Base-by-base conservation (phyloP, 2,797 vertebrate species). In the Acomys russatus region DNA sequence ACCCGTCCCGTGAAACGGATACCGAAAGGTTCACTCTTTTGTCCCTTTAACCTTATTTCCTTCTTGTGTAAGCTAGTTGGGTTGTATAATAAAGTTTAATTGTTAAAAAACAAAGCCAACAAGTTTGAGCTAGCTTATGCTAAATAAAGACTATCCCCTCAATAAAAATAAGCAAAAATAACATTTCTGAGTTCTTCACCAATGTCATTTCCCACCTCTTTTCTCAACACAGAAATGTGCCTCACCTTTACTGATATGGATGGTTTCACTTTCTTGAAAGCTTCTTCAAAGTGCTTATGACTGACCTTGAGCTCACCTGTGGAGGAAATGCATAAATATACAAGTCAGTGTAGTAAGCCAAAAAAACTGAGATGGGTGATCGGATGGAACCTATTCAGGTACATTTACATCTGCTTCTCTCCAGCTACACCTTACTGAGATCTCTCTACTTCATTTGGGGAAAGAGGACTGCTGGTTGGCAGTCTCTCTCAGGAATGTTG, bases 161-260 rank as follows among this genome's bases (percentile, higher is more conserved):
- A 70, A 71, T 54, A 70, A 87, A 70, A 86, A 25, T 54, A 87
- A 71, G 28, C 30, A 68, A 49, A 54, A 38, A 88, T 7, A 44
- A 28, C 90, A 73, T 51, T 77, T 28, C 38, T 6, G 22, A 82
- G 8, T 68, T 85, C 30, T 30, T 44, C 38, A 76, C 25, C 49
- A 30, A 18, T 51, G 20, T 49, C 15, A 74, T 68, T 38, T 96
- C 73, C 70, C 51, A 17, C 18, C 23, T 51, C 56, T 56, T 71
- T 90, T 59, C 80, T 30, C 33, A 23, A 85, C 5, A 22, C 12
- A 94, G n/a, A 10, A 38, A 23, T 25, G 94, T 82, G 74, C 92
- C 98, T 98, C 97, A 99, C 99, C 99, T 99, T 99, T 98, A 98
- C 99, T 83, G 99, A 99, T 93, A 99, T 98, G 0, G 99, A 99